Conservation (phyloP, 2,113 vertebrate genomes). For the Aldabrachelys gigantea region DNA sequence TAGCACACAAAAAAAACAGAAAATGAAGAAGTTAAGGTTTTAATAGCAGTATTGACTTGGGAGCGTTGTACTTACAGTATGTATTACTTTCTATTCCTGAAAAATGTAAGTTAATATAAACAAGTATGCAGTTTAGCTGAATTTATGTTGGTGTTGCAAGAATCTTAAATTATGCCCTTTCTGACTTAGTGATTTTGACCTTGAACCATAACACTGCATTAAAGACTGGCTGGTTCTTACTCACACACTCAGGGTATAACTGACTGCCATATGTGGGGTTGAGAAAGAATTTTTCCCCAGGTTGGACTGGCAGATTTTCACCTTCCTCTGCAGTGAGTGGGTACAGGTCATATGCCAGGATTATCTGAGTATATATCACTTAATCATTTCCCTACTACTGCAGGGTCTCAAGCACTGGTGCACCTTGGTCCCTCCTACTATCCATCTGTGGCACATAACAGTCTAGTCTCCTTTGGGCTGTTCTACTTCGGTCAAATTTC, state of each 20-base stretch:
- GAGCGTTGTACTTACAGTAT: neutral
- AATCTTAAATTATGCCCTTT: neutral
- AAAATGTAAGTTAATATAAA: neutral
- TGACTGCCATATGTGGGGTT: too few relatives aligned
- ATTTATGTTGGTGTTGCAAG: accelerated
- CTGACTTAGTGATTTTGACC: neutral
- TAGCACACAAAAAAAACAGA: neutral
- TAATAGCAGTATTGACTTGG: accelerated
- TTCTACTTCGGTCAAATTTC: neutral
- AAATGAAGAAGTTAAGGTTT: neutral
- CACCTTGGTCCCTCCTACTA: too few relatives aligned
- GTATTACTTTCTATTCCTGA: neutral
- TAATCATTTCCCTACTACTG: too few relatives aligned
- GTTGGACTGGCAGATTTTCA: too few relatives aligned
- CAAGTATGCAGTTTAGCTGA: neutral
- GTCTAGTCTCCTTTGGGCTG: neutral
- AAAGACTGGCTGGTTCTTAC: too few relatives aligned
- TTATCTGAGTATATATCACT: too few relatives aligned
- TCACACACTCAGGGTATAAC: too few relatives aligned
- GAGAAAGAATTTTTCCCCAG: too few relatives aligned
- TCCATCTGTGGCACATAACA: neutral
- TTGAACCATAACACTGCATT: accelerated
- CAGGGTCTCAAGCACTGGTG: too few relatives aligned
- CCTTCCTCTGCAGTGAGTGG: too few relatives aligned
- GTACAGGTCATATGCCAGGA: too few relatives aligned